Evolutionary conservation across 2,888 invertebrate species (phyloP), one percentile per base, ranked within the genome.

Genomic region (Synanthedon formicaeformis): DNA sequence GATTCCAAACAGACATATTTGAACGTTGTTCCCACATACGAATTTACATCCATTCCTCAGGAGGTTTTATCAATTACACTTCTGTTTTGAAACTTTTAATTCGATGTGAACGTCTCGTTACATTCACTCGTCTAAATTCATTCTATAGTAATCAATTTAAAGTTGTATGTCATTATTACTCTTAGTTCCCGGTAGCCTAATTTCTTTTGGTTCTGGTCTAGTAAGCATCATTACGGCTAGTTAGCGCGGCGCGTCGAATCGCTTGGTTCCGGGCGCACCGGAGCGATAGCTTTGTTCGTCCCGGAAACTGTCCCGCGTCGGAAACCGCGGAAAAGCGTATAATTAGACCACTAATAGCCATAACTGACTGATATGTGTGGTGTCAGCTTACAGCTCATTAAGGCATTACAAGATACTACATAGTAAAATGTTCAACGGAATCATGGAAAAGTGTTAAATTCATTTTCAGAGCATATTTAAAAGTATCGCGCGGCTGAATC

Each of bases 1-100:
- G 69, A 73, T 74, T 73, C 67, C 71, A 76, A 78, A 77, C 75
- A 73, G 66, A 77, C 73, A 71, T 76, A 73, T 77, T 76, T 78
- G 68, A 76, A 71, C 69, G 50, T 52, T 14, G 68, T 78, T 78
- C 76, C 69, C 73, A 76, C 73, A 74, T 78, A 71, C 62, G 58
- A 70, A 67, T 55, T 62, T 62, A 50, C 27, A 40, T 50, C 10
- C 6, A 34, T 14, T 34, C 8, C 34, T n/a, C 40, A 50, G 12
- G 52, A 57, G 58, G 55, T 57, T 54, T 23, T 55, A 55, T 50
- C 34, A 34, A 34, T 34, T 34, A 34, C 34, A 34, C 34, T 34
- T 8, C 27, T 34, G 8, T 34, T 34, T 34, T 34, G 34, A 34
- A 8, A 34, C 34, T 34, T 27, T 50, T 50, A 52, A 54, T 53